phyloP scores from a whole-genome alignment of 1,140 invertebrate genomes.

The Calephelis nemesis region DNA sequence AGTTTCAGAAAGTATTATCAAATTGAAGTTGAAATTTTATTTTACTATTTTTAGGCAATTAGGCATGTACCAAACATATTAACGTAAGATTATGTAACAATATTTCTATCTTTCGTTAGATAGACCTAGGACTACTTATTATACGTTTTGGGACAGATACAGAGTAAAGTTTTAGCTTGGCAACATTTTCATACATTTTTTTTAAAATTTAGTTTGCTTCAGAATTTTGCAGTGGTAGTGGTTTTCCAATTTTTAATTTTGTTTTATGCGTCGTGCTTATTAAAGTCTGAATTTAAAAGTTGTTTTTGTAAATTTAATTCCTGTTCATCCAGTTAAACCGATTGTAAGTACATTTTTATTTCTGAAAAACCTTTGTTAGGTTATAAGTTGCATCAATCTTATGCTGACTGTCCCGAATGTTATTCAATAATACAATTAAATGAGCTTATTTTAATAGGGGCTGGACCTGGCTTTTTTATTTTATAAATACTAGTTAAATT shows the following conservation, averaged over 20 bases:
- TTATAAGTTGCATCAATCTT: constrained; percentile 69
- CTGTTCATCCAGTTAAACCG: constrained; percentile 37
- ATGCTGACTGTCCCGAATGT: constrained; percentile 67
- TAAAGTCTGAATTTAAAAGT: not conserved
- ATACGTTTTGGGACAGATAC: too few relatives aligned
- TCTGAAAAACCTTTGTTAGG: constrained; percentile 55
- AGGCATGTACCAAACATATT: too few relatives aligned
- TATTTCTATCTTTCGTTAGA: too few relatives aligned
- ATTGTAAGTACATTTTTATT: constrained; percentile 53
- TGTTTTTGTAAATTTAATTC: not conserved
- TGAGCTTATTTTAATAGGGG: constrained; percentile 67
- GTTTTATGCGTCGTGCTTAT: constrained; percentile 9
- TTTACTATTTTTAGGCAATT: too few relatives aligned
- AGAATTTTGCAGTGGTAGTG: constrained; percentile 16
- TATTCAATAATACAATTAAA: constrained; percentile 55
- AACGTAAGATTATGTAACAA: too few relatives aligned
- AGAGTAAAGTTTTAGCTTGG: too few relatives aligned
- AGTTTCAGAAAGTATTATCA: too few relatives aligned
- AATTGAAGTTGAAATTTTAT: too few relatives aligned
- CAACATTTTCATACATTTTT: not conserved
- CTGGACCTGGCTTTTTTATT: constrained; percentile 67
- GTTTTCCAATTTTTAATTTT: constrained; percentile 9
- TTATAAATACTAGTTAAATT: constrained; percentile 41
- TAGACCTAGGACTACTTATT: too few relatives aligned
- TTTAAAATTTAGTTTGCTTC: constrained; percentile 18